Evolutionary conservation across 2,888 invertebrate species (phyloP).

Genomic region (Nephrocerus scutellatus): DNA sequence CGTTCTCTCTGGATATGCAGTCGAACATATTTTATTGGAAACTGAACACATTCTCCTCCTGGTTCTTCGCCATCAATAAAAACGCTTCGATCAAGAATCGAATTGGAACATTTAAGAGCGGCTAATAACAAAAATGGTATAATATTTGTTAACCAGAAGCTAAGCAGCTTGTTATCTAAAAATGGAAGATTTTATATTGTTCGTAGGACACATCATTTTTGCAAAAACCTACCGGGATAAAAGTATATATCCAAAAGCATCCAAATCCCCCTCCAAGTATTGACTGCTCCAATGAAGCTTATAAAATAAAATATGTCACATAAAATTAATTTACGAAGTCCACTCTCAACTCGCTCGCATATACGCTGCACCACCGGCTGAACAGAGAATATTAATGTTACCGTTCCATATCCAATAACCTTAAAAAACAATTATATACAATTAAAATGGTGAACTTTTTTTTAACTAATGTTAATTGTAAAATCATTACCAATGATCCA

Average conservation of each 20-base stretch:
- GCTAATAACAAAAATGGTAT: slow-evolving; percentile 67
- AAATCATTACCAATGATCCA: slow-evolving; percentile 74
- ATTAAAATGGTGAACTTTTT: no score
- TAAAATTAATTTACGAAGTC: slow-evolving; percentile 59
- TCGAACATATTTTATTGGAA: slow-evolving; percentile 76
- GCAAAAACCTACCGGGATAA: slow-evolving; percentile 61
- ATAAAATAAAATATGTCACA: slow-evolving; percentile 72
- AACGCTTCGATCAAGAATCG: slow-evolving; percentile 77
- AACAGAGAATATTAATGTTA: slow-evolving; percentile 63
- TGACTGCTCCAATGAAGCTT: slow-evolving; percentile 73
- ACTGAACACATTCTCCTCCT: slow-evolving; percentile 73
- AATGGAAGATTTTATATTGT: no score
- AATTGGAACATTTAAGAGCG: slow-evolving; percentile 78
- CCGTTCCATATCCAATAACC: slow-evolving; percentile 64
- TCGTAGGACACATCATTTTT: not conserved
- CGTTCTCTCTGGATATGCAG: slow-evolving; percentile 66
- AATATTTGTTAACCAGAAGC: slow-evolving; percentile 74
- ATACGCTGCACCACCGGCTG: slow-evolving; percentile 69
- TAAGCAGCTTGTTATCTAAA: slow-evolving; percentile 66
- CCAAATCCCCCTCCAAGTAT: slow-evolving; percentile 86
- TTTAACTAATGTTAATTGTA: no score
- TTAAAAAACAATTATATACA: no score
- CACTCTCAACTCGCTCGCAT: slow-evolving; percentile 61
- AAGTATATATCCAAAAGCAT: slow-evolving; percentile 70
- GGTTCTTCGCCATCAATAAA: slow-evolving; percentile 82